Conservation (phyloP, 37 sponge, comb jelly and placozoan genomes). For the Aplysina aerophoba region DNA sequence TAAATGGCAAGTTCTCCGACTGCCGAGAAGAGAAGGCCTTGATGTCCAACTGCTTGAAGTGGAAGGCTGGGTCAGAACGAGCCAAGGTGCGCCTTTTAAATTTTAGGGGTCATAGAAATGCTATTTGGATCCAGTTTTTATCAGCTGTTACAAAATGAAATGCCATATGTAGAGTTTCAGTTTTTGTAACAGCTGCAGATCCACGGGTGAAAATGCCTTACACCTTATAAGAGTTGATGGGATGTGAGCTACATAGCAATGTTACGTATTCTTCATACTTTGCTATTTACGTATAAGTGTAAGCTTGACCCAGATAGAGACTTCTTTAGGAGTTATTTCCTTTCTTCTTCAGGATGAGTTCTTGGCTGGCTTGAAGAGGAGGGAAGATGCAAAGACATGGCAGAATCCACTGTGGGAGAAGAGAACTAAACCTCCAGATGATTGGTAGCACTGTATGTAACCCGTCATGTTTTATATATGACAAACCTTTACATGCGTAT, state of each 20-base stretch:
- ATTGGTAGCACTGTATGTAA: background rate
- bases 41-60: conserved; percentile 73
- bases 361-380: background rate
- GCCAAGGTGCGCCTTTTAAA: background rate
- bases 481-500: too few relatives aligned
- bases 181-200: too few relatives aligned
- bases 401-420: conserved; percentile 21
- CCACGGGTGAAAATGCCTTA: too few relatives aligned
- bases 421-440: conserved; percentile 5
- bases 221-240: too few relatives aligned
- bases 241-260: too few relatives aligned
- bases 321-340: background rate
- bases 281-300: too few relatives aligned
- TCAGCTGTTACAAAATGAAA: too few relatives aligned
- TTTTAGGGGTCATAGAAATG: background rate
- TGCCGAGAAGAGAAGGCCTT: conserved; percentile 55
- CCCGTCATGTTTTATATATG: too few relatives aligned
- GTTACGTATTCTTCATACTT: too few relatives aligned
- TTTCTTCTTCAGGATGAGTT: background rate
- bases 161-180: too few relatives aligned
- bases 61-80: conserved; percentile 58
- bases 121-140: too few relatives aligned
- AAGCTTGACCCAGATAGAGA: too few relatives aligned
- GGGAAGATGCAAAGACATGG: conserved; percentile 20
- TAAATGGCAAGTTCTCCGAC: conserved; percentile 64